Percentiles rank a stretch among this genome's conserved stretches.
phyloP scores from a whole-genome alignment of 2,888 invertebrate species.

The Lysandra coridon region DNA sequence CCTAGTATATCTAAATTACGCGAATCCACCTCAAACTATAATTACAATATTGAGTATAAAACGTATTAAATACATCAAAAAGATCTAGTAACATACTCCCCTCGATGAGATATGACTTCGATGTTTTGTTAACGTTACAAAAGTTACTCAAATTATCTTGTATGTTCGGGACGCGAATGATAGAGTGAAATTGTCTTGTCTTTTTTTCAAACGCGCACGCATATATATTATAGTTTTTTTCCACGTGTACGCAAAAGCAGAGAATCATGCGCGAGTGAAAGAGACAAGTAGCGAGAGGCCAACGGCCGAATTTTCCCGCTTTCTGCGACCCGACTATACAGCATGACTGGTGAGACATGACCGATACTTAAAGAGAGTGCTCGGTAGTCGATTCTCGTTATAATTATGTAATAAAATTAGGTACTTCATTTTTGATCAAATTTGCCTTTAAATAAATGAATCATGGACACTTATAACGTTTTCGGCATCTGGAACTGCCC shows the following conservation, averaged over 20 bases:
- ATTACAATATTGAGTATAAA: slow-evolving; percentile 74
- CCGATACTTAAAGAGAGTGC: no score
- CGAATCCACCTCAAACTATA: slow-evolving; percentile 60
- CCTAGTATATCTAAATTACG: slow-evolving; percentile 51
- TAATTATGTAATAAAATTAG: no score
- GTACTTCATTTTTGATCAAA: no score
- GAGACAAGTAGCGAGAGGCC: neutral
- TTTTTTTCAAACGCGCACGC: no score
- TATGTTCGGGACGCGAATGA: neutral
- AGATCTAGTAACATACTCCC: slow-evolving; percentile 61
- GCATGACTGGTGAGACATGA: no score
- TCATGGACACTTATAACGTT: no score
- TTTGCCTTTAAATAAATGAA: no score
- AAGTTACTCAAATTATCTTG: neutral
- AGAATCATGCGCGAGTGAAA: neutral
- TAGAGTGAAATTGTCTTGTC: no score
- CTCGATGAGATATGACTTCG: slow-evolving; percentile 46
- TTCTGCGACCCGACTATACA: neutral
- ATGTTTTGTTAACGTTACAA: slow-evolving; percentile 11
- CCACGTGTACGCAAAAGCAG: neutral
- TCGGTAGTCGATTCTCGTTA: no score
- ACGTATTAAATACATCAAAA: slow-evolving; percentile 77
- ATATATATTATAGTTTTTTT: neutral
- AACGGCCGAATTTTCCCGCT: neutral
- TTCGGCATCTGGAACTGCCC: no score